A percentile compares a stretch with the other conserved stretches of the same genome.
These are phyloP conservation scores for Microplitis manilae DNA, from an alignment of 2,888 invertebrate species.

Conservation along the genomic window DNA sequence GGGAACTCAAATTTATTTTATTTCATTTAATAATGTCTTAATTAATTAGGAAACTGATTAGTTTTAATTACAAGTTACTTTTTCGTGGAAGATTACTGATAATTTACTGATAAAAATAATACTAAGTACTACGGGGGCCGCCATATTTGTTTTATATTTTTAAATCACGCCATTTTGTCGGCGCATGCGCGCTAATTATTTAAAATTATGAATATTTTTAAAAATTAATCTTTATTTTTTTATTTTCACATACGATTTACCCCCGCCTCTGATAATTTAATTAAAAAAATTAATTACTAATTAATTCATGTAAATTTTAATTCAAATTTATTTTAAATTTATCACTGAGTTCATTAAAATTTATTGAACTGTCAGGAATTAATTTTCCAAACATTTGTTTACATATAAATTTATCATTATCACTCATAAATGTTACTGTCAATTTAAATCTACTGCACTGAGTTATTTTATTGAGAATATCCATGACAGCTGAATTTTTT, in stretches of 20 bases:
- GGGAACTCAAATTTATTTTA: background rate
- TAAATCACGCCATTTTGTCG: background rate
- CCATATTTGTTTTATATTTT: background rate
- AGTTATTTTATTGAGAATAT: conserved; percentile 57
- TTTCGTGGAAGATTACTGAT: background rate
- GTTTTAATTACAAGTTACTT: no score
- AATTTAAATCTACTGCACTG: conserved; percentile 61
- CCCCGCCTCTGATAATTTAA: no score
- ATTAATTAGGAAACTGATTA: background rate
- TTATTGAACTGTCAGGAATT: background rate
- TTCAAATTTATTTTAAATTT: background rate
- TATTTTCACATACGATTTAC: background rate
- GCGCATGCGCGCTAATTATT: conserved; percentile 7
- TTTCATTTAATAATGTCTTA: background rate
- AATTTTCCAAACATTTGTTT: conserved; percentile 40
- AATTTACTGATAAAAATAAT: background rate
- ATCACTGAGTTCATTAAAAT: background rate
- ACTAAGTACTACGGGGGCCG: background rate
- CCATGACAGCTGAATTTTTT: conserved; percentile 44
- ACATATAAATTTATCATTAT: conserved; percentile 50
- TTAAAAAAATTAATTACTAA: no score
- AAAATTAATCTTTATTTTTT: no score
- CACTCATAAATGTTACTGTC: conserved; percentile 56
- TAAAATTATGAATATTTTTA: no score
- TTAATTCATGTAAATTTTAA: background rate